Evolutionary conservation across 1,140 invertebrate species (phyloP).

Genomic region (Laodelphax striatellus): DNA sequence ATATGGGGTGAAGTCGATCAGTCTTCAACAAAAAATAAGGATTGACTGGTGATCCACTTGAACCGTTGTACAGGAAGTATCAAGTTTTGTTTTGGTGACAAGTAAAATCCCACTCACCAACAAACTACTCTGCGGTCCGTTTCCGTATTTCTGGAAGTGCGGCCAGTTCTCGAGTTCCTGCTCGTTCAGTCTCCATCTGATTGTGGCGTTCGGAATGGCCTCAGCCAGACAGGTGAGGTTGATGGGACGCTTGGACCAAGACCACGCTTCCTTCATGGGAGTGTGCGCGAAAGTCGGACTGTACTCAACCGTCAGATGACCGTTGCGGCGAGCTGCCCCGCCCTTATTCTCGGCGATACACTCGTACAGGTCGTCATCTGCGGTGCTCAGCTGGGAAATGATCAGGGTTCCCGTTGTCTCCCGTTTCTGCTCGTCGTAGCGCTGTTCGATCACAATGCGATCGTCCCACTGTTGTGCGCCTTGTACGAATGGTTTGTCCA

Average conservation of each 20-base stretch:
- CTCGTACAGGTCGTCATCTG: slow-evolving; percentile 79
- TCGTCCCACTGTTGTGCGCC: slow-evolving; percentile 49
- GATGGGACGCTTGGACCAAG: slow-evolving; percentile 64
- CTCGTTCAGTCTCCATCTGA: slow-evolving; percentile 57
- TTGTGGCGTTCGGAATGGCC: slow-evolving; percentile 85
- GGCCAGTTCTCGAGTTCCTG: slow-evolving; percentile 31
- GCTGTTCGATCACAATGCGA: slow-evolving; percentile 41
- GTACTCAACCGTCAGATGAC: slow-evolving; percentile 70
- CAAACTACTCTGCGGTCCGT: slow-evolving; percentile 55
- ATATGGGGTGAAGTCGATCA: too few species aligned
- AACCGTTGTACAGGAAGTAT: too few species aligned
- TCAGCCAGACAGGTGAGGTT: slow-evolving; percentile 83
- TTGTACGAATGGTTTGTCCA: slow-evolving; percentile 32
- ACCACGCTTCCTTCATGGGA: slow-evolving; percentile 61
- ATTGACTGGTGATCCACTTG: too few species aligned
- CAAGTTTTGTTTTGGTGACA: too few species aligned
- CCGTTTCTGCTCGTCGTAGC: slow-evolving; percentile 39
- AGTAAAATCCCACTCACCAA: slow-evolving; percentile 27
- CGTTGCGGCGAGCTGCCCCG: slow-evolving; percentile 57
- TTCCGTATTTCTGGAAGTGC: slow-evolving; percentile 45
- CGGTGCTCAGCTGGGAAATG: slow-evolving; percentile 46
- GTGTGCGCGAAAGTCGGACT: slow-evolving; percentile 57
- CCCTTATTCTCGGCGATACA: slow-evolving; percentile 73
- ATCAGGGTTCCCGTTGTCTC: slow-evolving; percentile 50
- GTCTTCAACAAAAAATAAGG: too few species aligned